Percentiles rank a stretch among this genome's conserved stretches.
Evolutionary conservation across 2,888 invertebrate species (phyloP).

Genomic region (Exephanes ischioxanthus): DNA sequence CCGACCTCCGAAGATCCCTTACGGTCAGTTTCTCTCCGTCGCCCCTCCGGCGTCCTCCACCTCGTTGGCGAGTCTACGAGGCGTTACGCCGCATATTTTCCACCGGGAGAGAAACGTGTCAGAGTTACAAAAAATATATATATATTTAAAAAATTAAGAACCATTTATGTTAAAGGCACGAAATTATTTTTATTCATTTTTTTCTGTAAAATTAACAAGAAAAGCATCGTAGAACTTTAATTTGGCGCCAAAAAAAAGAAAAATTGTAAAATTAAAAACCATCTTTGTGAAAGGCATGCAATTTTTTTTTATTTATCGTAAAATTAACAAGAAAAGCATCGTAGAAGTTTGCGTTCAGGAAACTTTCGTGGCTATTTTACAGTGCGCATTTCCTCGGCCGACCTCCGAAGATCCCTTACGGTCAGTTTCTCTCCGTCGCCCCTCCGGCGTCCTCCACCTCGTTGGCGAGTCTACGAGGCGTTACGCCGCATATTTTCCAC

Average conservation of each 20-base stretch:
- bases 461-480: constrained; percentile 61
- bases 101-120: neutral
- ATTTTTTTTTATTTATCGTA: too few species aligned
- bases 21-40: too few species aligned
- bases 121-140: too few species aligned
- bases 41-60: neutral
- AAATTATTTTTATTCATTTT: neutral
- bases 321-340: too few species aligned
- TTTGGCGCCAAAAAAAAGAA: too few species aligned
- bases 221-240: neutral
- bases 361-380: too few species aligned
- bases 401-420: neutral
- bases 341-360: too few species aligned
- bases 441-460: constrained; percentile 16
- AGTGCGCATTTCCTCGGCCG: too few species aligned
- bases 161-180: too few species aligned
- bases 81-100: constrained; percentile 54
- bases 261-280: neutral
- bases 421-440: constrained; percentile 16
- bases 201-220: neutral
- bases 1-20: too few species aligned
- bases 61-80: constrained; percentile 61
- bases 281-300: neutral
- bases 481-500: constrained; percentile 54
- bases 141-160: too few species aligned